Base-by-base conservation (phyloP, 2,113 vertebrate genomes). In the Thymallus thymallus region DNA sequence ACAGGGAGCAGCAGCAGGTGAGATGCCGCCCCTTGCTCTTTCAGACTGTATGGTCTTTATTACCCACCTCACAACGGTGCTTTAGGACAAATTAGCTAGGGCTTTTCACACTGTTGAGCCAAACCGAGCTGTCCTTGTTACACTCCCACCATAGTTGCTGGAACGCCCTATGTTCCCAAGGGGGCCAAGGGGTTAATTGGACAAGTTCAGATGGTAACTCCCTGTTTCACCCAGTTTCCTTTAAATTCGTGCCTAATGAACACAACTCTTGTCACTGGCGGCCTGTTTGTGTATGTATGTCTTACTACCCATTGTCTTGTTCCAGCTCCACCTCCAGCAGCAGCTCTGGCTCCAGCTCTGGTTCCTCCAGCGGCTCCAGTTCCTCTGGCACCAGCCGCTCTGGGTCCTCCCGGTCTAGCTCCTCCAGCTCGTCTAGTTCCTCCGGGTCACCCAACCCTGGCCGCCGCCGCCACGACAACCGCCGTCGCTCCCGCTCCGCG, bases 241-340 rank as follows among this genome's bases (percentile, higher is more conserved):
- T 51, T 0, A 1, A 16, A 3, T 51, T 3, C 6, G 1, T 41
- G 3, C 12, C 4, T 51, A 51, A 51, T 51, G 14, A 16, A 22
- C 30, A 23, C 14, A 45, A 32, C 62, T 7, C 3, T 30, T 67
- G 22, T 61, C 5, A 7, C 58, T 61, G 10, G 6, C 58, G 10
- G 6, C 58, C 5, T 24, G 6, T 23, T 22, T 61, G 58, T 24
- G 58, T 24, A 24, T n/a, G 16, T n/a, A 61, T n/a, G 1, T 61
- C 58, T 61, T 24, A 22, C 71, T 93, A 92, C 71, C 94, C 92
- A 69, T 89, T 3, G 12, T 2, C 51, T 55, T 1, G 95, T 63
- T 98, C 96, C 20, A 98, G 96, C 80, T 98, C 94, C 20, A 98
- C 96, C 80, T 98, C 94, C 23, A 98, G 96, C 87, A 98, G 96